A percentile compares a stretch with the other conserved stretches of the same genome.
phyloP scores from a whole-genome alignment of 92 coral and sea anemone species.

The Nematostella vectensis region DNA sequence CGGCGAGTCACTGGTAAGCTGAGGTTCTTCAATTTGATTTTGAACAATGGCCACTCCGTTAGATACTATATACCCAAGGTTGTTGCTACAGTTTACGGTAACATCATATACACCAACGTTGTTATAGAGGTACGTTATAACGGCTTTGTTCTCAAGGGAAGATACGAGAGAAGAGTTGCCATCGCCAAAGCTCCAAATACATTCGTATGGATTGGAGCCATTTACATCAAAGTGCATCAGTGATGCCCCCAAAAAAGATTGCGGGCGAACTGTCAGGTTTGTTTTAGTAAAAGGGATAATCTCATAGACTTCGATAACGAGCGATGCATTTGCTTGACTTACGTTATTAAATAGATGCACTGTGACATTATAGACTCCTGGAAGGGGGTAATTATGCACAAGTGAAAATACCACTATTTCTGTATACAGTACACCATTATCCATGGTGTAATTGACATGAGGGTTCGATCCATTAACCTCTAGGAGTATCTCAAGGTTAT shows the following conservation, averaged over 20 bases:
- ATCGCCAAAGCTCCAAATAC: slow-evolving; percentile 50
- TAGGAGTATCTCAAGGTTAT: slow-evolving; percentile 18
- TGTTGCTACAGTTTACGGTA: slow-evolving; percentile 33
- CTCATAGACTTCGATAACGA: slow-evolving; percentile 6
- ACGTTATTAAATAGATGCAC: slow-evolving; percentile 41
- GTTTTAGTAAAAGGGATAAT: slow-evolving; percentile 14
- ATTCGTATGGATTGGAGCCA: slow-evolving; percentile 38
- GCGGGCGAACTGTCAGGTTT: slow-evolving; percentile 8
- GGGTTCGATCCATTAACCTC: slow-evolving; percentile 24
- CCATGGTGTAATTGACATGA: slow-evolving; percentile 19
- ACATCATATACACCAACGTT: slow-evolving; percentile 18
- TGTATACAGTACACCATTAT: slow-evolving; percentile 34
- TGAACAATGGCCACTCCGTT: slow-evolving; percentile 27
- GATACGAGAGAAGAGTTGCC: slow-evolving; percentile 21
- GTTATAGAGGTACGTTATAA: slow-evolving; percentile 16
- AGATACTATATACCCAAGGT: slow-evolving; percentile 16
- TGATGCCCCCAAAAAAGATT: slow-evolving; percentile 17
- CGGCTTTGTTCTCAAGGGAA: slow-evolving; percentile 22
- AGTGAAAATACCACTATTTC: no score
- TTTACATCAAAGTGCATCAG: slow-evolving; percentile 23
- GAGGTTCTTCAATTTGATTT: slow-evolving; percentile 25
- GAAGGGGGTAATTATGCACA: slow-evolving; percentile 20
- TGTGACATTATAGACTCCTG: slow-evolving; percentile 31
- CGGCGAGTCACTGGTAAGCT: slow-evolving; percentile 31
- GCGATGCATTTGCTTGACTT: slow-evolving; percentile 15